A percentile compares a stretch with the other conserved stretches of the same genome.
Evolutionary conservation across 1,140 invertebrate genomes (phyloP).

Genomic region (Rhopalosiphum maidis): DNA sequence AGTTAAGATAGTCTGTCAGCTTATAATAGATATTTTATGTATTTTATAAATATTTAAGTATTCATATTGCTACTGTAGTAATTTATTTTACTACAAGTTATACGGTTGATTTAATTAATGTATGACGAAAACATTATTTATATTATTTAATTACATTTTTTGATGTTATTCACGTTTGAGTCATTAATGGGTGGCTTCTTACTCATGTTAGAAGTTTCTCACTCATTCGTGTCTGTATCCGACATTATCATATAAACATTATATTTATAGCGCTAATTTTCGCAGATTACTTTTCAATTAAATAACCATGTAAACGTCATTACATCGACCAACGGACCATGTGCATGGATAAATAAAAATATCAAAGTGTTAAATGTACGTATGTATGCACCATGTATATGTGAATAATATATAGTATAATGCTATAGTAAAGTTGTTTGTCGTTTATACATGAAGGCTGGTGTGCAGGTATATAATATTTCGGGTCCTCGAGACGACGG

Average conservation of each 20-base stretch:
- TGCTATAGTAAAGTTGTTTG: not conserved
- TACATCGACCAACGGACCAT: not conserved
- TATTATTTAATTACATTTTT: too few species aligned
- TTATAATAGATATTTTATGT: too few species aligned
- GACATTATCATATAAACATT: not conserved
- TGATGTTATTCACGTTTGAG: too few species aligned
- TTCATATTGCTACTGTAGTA: too few species aligned
- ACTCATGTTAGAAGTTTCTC: not conserved
- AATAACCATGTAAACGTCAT: not conserved
- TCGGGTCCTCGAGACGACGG: not conserved
- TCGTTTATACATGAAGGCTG: not conserved
- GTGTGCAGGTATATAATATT: conserved; percentile 11
- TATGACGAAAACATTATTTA: too few species aligned
- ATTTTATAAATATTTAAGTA: too few species aligned
- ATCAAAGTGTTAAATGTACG: not conserved
- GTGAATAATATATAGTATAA: not conserved
- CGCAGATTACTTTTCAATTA: not conserved
- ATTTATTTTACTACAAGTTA: too few species aligned
- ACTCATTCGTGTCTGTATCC: not conserved
- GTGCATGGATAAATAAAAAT: not conserved
- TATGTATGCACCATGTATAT: not conserved
- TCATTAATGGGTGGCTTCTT: not conserved
- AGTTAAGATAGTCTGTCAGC: too few species aligned
- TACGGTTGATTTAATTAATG: too few species aligned
- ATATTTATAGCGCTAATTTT: not conserved